A percentile compares a stretch with the other conserved stretches of the same genome.
Conservation (phyloP, 2,113 vertebrate species). For the Tinamus guttatus region DNA sequence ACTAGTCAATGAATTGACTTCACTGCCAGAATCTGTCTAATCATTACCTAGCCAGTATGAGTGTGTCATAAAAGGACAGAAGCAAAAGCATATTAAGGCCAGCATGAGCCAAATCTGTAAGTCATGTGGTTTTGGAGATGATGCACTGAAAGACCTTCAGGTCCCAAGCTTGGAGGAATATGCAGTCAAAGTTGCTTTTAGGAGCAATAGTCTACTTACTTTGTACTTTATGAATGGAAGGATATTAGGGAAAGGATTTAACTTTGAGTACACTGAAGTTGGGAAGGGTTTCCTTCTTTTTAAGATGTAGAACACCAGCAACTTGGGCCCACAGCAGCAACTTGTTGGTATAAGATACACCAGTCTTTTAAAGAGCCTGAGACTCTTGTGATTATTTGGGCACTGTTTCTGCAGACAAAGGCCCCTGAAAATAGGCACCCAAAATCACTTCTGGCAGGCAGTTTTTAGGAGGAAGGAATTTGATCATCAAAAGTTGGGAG, state of each 20-base stretch:
- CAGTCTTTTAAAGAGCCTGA: not conserved
- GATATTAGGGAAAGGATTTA: not conserved
- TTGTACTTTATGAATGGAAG: not conserved
- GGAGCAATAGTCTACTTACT: not conserved
- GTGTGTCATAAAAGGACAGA: not conserved
- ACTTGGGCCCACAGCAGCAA: not conserved
- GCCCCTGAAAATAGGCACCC: not conserved
- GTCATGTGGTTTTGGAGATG: not conserved
- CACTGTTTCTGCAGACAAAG: not conserved
- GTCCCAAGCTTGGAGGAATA: not conserved
- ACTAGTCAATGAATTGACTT: not conserved
- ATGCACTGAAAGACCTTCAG: not conserved
- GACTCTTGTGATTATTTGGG: not conserved
- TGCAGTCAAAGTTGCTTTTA: not conserved
- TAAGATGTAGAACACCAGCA: not conserved
- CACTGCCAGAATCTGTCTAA: not conserved
- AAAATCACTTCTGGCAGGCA: not conserved
- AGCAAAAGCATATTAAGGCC: accelerated
- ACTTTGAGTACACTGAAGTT: accelerated
- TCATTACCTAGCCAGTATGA: not conserved
- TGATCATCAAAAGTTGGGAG: not conserved
- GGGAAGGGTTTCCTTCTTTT: not conserved
- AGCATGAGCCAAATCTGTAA: not conserved
- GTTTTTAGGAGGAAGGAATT: not conserved
- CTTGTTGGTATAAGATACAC: not conserved